Percentiles rank a stretch among this genome's conserved stretches.
Evolutionary conservation across 2,888 invertebrate species (phyloP).

Genomic region (Drosophila anomalata): DNA sequence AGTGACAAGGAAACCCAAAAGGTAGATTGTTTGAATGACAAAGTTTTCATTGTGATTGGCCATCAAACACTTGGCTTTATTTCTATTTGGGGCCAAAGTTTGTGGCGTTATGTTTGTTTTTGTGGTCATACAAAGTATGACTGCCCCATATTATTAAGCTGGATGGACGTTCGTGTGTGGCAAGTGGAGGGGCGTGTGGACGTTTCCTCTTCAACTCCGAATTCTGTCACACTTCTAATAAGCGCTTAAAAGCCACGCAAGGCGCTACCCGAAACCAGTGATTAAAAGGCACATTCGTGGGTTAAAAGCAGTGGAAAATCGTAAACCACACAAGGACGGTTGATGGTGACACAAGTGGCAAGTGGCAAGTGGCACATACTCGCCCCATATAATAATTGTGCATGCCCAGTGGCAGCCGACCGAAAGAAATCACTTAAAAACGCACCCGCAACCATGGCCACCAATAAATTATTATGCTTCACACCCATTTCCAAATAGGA

Average conservation of each 20-base stretch:
- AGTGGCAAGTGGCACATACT: constrained; percentile 74
- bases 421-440: constrained; percentile 76
- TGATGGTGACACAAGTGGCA: constrained; percentile 4
- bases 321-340: constrained; percentile 61
- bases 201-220: constrained; percentile 74
- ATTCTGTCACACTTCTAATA: constrained; percentile 76
- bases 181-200: constrained; percentile 67
- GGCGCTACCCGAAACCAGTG: constrained; percentile 54
- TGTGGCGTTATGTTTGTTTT: constrained; percentile 22
- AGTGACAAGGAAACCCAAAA: background rate
- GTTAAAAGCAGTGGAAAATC: constrained; percentile 7
- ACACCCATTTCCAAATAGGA: constrained; percentile 52
- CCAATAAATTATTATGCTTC: constrained; percentile 56
- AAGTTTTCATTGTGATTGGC: background rate
- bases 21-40: background rate
- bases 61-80: constrained; percentile 4
- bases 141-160: constrained; percentile 25
- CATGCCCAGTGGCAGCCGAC: constrained; percentile 63
- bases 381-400: constrained; percentile 56
- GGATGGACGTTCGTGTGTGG: constrained; percentile 37
- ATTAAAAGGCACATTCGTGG: constrained; percentile 48
- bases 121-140: constrained; percentile 11
- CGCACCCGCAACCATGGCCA: constrained; percentile 20
- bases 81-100: constrained; percentile 2
- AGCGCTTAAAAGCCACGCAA: constrained; percentile 67